Base-by-base conservation (phyloP, 2,888 invertebrate genomes). In the Morpho helenor region DNA sequence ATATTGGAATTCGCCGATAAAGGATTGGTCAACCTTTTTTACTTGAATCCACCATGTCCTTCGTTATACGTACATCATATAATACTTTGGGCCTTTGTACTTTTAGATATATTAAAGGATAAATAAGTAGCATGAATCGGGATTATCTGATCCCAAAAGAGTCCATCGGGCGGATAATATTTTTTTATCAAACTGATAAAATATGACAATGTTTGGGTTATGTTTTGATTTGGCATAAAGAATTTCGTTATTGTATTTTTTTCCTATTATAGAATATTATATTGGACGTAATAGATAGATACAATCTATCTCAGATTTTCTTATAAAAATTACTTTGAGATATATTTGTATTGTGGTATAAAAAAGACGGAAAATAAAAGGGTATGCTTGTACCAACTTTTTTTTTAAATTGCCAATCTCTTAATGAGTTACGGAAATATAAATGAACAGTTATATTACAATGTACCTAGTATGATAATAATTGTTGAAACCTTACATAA, bases 1-100 rank as follows among this genome's bases (percentile, higher is more conserved):
- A 81, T 87, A 87, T 87, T 84, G 84, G 86, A 82, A 84, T 85
- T 78, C 76, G 74, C 73, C 76, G 76, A 87, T 85, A 87, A 86
- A 83, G 79, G 81, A 76, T 75, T 84, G 85, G 84, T 82, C 84
- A 83, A 79, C 82, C 81, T 82, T 84, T 81, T 49, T 80, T 74
- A 76, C 75, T 72, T 70, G 68, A 69, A 74, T 70, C 69, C 71
- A 70, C 69, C 63, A 62, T 62, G 48, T 62, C 56, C 49, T 50
- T 55, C 49, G 46, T 42, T 59, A 54, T 54, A 46, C 52, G 42
- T 54, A 59, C 46, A 46, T 51, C 49, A 50, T 53, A 52, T 52
- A 43, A 48, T 47, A 60, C 43, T 46, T 56, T 56, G 55, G 49
- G 71, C 60, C 71, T 74, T 68, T 77, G 73, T 76, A 67, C 65